Evolutionary conservation across 2,888 invertebrate genomes (phyloP), one percentile per base, ranked within the genome.

Genomic region (Allolobophora icterica): DNA sequence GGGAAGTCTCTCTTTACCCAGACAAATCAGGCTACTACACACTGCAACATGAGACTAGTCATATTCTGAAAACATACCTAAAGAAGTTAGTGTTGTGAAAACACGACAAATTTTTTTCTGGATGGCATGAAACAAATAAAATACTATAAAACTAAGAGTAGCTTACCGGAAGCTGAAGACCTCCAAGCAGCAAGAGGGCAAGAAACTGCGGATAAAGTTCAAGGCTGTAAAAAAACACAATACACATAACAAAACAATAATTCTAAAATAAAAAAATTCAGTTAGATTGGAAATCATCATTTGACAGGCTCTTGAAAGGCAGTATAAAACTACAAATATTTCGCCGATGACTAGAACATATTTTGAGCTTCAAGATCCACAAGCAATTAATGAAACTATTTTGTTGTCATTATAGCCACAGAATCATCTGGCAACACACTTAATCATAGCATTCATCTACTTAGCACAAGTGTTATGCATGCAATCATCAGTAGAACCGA

Each of bases 81-180:
- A 52, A 21, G 52, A 52, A 52, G 21, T 52, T 21, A 52, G 21
- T 21, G 5, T 52, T 24, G 52, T 24, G 52, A 52, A 24, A 30
- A 71, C n/a, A n/a, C 4, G n/a, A 6, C 8, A n/a, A 5, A 30
- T 8, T 8, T 71, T 17, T 71, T 30, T 71, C 71, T n/a, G 30
- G 30, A 71, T 71, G 71, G n/a, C 8, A 71, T 71, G 24, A 21
- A 52, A 24, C 52, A n/a, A 71, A 19, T 38, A 45, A 45, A 71
- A n/a, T 71, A 71, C 8, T n/a, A 30, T 30, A 71, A 71, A 71
- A 30, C n/a, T 8, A 71, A 24, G n/a, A 71, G 71, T 71, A 71
- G 71, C 71, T 94, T 93, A 95, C 95, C 4, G 96, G 96, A 93
- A 95, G 94, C 91, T 95, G 94, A 33, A 96, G 93, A 11, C 96